Evolutionary conservation across 2,113 vertebrate genomes (phyloP), one percentile per base, ranked within the genome.

Genomic region (Murina feae): DNA sequence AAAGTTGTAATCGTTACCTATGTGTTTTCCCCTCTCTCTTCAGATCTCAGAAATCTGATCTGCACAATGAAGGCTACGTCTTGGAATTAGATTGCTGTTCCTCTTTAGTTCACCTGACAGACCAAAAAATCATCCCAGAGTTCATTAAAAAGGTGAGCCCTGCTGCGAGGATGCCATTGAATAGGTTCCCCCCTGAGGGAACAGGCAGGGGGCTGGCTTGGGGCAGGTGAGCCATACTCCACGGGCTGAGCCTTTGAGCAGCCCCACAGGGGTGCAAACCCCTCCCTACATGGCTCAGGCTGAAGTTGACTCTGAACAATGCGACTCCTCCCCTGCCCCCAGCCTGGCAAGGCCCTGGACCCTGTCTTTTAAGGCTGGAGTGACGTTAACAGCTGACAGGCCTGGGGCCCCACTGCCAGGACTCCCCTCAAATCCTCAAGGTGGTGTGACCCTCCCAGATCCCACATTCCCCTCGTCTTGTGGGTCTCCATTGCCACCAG

Each of bases 111-210:
- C 98, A 99, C 72, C 98, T 98, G 97, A 98, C 98, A 92, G 99
- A 98, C 96, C 97, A 99, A 8, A 99, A 99, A 97, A 98, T 99
- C 96, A 98, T 99, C 98, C 98, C 99, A 86, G 99, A 99, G 96
- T 99, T 99, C 94, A 97, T 99, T 96, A 99, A 99, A 95, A 99
- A 99, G 98, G 99, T 99, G 97, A 98, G 99, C 95, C 74, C 25
- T n/a, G 28, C 39, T 6, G 17, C n/a, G 1, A 4, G 51, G 9
- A 4, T 16, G 3, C 3, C 0, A 0, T 0, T 6, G 11, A 14
- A 1, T 1, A 16, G 91, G 16, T 23, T 30, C 2, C 14, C 8
- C 0, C 55, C 21, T 9, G 4, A 55, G 42, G 16, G 35, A 51
- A 11, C 32, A 2, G 32, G n/a, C n/a, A 0, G 68, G 21, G 21